Conservation (phyloP, 2,113 vertebrate genomes). For the Ornithorhynchus anatinus region DNA sequence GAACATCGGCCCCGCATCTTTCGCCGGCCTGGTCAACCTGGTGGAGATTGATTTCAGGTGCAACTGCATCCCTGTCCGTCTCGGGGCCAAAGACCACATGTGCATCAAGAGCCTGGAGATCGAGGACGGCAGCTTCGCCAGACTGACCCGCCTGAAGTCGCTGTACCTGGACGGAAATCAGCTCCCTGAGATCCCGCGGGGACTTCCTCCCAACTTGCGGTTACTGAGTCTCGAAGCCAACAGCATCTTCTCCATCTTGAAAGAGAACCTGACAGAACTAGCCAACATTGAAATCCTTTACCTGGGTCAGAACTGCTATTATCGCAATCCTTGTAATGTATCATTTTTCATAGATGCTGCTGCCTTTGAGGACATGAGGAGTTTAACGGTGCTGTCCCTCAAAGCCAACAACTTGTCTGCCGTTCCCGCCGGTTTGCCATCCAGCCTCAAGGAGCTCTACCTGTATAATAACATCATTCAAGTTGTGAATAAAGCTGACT, state of each 20-base stretch:
- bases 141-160: constrained; percentile 74
- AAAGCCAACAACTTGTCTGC: constrained; percentile 89
- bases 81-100: constrained; percentile 82
- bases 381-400: constrained; percentile 83
- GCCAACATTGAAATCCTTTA: constrained; percentile 80
- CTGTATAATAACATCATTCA: constrained; percentile 90
- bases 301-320: constrained; percentile 94
- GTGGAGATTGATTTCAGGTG: constrained; percentile 91
- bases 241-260: constrained; percentile 76
- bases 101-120: constrained; percentile 70
- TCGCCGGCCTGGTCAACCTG: constrained; percentile 76
- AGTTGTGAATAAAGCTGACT: constrained; percentile 73
- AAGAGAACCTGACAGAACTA: constrained; percentile 79
- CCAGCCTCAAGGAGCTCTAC: constrained; percentile 82
- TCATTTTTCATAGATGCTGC: constrained; percentile 80
- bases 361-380: constrained; percentile 78
- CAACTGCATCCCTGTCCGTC: constrained; percentile 86
- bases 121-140: constrained; percentile 73
- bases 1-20: constrained; percentile 74
- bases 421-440: constrained; percentile 78
- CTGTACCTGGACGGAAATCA: constrained; percentile 93
- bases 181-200: constrained; percentile 80
- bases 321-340: constrained; percentile 88
- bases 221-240: constrained; percentile 93
- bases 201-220: constrained; percentile 77